Evolutionary conservation across 2,888 invertebrate genomes (phyloP), one percentile per base, ranked within the genome.

Genomic region (Mamestra brassicae): DNA sequence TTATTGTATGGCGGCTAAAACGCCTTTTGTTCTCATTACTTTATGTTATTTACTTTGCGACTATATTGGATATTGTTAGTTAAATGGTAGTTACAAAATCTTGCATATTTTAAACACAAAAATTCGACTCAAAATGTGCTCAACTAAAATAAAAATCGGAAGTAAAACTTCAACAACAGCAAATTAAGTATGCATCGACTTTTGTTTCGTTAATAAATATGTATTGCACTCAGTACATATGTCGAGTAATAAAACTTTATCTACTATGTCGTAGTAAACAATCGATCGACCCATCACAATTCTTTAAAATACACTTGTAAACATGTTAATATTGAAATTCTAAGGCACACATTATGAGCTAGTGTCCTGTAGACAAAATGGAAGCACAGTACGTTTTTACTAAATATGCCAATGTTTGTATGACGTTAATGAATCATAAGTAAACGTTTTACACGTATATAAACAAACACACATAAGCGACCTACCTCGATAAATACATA

Each of bases 401-500:
- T 76, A 75, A 74, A 72, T 80, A 81, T 82, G 85, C 86, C 84
- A 85, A 84, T 85, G 72, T 79, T 83, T 82, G 81, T 83, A 77
- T 79, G 74, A 85, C 72, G 83, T 86, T 86, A 85, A 85, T 82
- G 85, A 90, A 90, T 90, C 90, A 92, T 92, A 93, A 93, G 91
- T 94, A 94, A 94, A 80, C 88, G 83, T 90, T 93, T 92, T 92
- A 93, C 88, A 92, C 90, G 90, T 92, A 93, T 92, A 93, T 94
- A 93, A 93, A 95, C 94, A 94, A 94, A 96, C 95, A 95, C 95
- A 94, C 95, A 92, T 91, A 95, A 95, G 95, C 95, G 90, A 93
- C 93, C 95, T 95, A 95, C 90, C 91, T 92, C 91, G 94, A 96
- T 96, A 96, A 96, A 96, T 96, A 96, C 94, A 94, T 96, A 96